Conservation (phyloP, 2,113 vertebrate genomes). For the Microcebus murinus region DNA sequence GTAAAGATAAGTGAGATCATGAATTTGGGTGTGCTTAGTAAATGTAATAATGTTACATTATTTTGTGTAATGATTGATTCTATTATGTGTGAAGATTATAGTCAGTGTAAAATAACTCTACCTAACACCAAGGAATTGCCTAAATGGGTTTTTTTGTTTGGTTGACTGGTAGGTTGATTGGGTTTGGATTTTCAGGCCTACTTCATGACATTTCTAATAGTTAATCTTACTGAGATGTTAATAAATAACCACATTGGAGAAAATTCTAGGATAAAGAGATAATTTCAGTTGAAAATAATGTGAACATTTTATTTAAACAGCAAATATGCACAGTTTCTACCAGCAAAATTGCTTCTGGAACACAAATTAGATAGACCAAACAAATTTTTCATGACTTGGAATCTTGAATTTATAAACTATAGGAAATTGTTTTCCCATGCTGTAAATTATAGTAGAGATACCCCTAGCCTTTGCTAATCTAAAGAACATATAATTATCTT, state of each 20-base stretch:
- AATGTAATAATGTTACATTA: neutral
- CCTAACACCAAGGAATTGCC: conserved; percentile 50
- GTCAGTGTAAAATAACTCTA: conserved; percentile 55
- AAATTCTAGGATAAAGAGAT: conserved; percentile 45
- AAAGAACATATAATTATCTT: neutral
- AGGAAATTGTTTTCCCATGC: conserved; percentile 1
- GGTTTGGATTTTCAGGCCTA: conserved; percentile 48
- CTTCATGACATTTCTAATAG: conserved; percentile 35
- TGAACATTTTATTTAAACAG: conserved; percentile 21
- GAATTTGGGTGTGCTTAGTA: conserved; percentile 50
- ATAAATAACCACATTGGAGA: neutral
- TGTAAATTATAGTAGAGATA: conserved; percentile 6
- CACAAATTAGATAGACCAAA: conserved; percentile 21
- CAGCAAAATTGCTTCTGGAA: conserved; percentile 19
- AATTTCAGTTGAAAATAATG: conserved; percentile 50
- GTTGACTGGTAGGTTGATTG: conserved; percentile 42
- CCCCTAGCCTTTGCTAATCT: conserved; percentile 4
- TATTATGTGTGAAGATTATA: conserved; percentile 53
- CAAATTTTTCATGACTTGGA: conserved; percentile 42
- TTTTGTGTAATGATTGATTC: conserved; percentile 39
- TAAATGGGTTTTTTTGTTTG: conserved; percentile 59
- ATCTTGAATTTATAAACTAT: conserved; percentile 55
- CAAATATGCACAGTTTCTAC: conserved; percentile 15
- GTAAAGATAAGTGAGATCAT: conserved; percentile 37
- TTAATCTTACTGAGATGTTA: conserved; percentile 61